A percentile compares a stretch with the other conserved stretches of the same genome.
Conservation (phyloP, 1,140 invertebrate species). For the Drosophila insularis region DNA sequence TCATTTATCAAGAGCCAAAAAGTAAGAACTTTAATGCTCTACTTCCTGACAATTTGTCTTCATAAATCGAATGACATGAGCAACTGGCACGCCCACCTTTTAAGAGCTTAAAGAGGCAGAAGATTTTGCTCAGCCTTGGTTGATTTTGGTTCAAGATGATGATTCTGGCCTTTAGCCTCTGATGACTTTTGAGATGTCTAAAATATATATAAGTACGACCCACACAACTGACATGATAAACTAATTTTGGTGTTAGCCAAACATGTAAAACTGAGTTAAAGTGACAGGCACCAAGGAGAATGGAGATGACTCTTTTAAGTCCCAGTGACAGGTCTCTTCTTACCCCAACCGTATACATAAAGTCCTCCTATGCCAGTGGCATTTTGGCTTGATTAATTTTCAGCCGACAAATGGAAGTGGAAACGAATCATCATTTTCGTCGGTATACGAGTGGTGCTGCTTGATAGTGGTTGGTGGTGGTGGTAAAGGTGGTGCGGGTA, state of each 20-base stretch:
- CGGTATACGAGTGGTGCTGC: neutral
- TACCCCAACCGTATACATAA: constrained; percentile 3
- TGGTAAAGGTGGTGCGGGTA: constrained; percentile 65
- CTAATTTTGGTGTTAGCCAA: constrained; percentile 72
- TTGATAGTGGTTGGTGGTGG: constrained; percentile 21
- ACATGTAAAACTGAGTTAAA: constrained; percentile 66
- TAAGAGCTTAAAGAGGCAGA: constrained; percentile 48
- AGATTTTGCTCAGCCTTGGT: constrained; percentile 27
- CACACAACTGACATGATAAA: constrained; percentile 65
- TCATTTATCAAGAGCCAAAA: constrained; percentile 21
- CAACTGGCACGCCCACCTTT: constrained; percentile 23
- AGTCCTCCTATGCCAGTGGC: constrained; percentile 18
- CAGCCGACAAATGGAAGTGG: constrained; percentile 63
- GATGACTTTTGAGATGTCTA: constrained; percentile 24
- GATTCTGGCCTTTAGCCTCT: constrained; percentile 37
- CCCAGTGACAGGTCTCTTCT: constrained; percentile 33
- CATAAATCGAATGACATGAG: constrained; percentile 42
- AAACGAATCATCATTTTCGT: constrained; percentile 61
- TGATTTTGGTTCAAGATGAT: neutral
- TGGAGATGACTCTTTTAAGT: neutral
- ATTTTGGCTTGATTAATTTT: constrained; percentile 71
- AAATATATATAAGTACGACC: neutral
- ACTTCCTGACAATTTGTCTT: constrained; percentile 49
- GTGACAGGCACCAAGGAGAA: constrained; percentile 36
- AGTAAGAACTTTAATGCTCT: neutral